Evolutionary conservation across 2,113 vertebrate species (phyloP).

Genomic region (Sylvia atricapilla): DNA sequence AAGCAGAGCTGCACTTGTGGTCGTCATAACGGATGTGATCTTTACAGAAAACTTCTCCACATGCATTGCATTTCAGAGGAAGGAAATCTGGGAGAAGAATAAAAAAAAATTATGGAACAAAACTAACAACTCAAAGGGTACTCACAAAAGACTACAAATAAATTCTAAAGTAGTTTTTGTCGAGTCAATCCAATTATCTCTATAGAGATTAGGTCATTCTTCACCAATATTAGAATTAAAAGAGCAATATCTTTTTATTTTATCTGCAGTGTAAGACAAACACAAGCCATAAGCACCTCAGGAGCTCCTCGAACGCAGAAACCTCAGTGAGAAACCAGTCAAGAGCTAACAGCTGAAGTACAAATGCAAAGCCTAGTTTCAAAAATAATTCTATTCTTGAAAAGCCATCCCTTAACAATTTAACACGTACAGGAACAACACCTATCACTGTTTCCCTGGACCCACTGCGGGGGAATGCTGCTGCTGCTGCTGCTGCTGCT

Average conservation of each 20-base stretch:
- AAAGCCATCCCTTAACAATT: background rate
- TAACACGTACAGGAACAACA: accelerated
- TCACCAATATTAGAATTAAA: background rate
- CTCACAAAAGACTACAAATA: background rate
- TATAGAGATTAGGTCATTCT: accelerated
- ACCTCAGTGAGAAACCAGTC: accelerated
- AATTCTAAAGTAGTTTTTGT: background rate
- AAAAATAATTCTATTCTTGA: accelerated
- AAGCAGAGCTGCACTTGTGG: conserved; percentile 87
- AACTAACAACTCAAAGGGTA: background rate
- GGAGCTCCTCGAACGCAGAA: accelerated
- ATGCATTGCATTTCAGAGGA: conserved; percentile 89
- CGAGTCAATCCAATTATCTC: accelerated
- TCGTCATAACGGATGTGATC: conserved; percentile 84
- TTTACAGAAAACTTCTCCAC: conserved; percentile 90
- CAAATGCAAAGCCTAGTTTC: background rate
- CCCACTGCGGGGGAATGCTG: accelerated
- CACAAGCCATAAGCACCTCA: background rate
- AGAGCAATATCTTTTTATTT: background rate
- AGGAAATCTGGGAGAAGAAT: conserved; percentile 84
- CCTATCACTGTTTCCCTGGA: accelerated
- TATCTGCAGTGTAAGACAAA: accelerated
- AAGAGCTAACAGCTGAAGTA: accelerated
- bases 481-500: no score
- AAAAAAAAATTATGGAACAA: background rate